These are phyloP conservation scores for Gasterosteus aculeatus DNA, from an alignment of 2,113 vertebrate species.

Conservation along the genomic window DNA sequence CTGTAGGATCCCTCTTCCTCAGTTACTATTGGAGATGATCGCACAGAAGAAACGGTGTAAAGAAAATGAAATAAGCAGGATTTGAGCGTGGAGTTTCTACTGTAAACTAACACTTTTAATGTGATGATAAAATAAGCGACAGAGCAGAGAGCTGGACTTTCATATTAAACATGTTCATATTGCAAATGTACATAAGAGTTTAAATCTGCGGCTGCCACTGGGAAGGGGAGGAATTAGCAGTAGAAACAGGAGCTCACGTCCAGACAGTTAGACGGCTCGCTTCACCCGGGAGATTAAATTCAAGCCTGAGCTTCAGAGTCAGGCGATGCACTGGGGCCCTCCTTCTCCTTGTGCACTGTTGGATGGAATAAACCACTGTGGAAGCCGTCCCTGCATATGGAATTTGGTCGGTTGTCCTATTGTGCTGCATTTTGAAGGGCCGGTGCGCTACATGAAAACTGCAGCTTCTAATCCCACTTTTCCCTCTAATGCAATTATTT, in stretches of 20 bases:
- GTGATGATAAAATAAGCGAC: slow-evolving; percentile 6
- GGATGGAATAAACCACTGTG: not conserved
- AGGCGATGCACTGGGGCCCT: not conserved
- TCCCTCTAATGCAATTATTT: not conserved
- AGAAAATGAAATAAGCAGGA: not conserved
- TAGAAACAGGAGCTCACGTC: slow-evolving; percentile 12
- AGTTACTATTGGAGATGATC: not conserved
- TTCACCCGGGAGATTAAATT: slow-evolving; percentile 13
- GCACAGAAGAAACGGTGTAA: slow-evolving; percentile 8
- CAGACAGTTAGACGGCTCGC: slow-evolving; percentile 2
- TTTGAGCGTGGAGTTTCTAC: not conserved
- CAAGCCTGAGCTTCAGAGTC: not conserved
- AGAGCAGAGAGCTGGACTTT: not conserved
- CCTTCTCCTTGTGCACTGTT: not conserved
- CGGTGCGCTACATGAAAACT: not conserved
- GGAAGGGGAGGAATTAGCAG: slow-evolving; percentile 21
- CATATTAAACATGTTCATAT: not conserved
- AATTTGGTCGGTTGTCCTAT: not conserved
- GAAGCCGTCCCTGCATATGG: not conserved
- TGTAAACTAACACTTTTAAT: slow-evolving; percentile 5
- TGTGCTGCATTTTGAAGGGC: not conserved
- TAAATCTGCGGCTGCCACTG: slow-evolving; percentile 10
- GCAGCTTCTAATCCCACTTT: not conserved
- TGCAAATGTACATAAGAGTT: not conserved
- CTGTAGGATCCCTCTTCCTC: slow-evolving; percentile 17